phyloP scores from a whole-genome alignment of 1,140 invertebrate genomes.

The Spodoptera frugiperda region DNA sequence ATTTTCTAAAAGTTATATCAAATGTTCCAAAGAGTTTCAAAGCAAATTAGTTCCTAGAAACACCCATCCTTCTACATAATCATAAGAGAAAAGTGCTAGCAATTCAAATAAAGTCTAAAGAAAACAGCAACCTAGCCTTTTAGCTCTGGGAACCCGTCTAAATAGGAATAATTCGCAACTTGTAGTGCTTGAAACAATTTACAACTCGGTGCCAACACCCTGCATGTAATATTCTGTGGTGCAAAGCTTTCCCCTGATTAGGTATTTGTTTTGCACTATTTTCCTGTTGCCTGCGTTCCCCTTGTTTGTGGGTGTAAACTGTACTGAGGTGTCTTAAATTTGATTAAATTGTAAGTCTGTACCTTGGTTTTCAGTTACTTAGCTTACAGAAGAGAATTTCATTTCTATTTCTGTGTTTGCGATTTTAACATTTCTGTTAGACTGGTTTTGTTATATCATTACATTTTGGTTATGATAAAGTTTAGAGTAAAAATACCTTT shows the following conservation, averaged over 20 bases:
- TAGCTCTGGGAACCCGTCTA: constrained; percentile 20
- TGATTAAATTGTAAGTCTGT: constrained; percentile 25
- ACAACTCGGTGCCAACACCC: constrained; percentile 10
- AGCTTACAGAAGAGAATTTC: no score
- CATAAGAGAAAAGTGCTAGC: constrained; percentile 21
- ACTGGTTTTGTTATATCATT: no score
- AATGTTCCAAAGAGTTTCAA: no score
- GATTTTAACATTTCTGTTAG: no score
- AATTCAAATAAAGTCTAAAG: constrained; percentile 22
- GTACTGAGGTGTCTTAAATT: constrained; percentile 25
- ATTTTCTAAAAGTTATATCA: no score
- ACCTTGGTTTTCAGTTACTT: no score
- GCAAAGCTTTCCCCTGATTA: constrained; percentile 53
- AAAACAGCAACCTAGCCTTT: constrained; percentile 15
- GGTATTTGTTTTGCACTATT: constrained; percentile 43
- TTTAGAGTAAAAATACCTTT: no score
- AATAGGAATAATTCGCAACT: constrained; percentile 29
- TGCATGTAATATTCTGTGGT: constrained; percentile 47
- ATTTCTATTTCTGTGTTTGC: no score
- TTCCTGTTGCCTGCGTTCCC: neutral
- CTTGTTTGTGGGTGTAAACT: constrained; percentile 22
- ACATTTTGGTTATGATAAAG: no score
- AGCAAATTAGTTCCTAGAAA: neutral
- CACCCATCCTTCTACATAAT: constrained; percentile 16
- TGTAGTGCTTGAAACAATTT: constrained; percentile 34